A percentile compares a stretch with the other conserved stretches of the same genome.
Conservation (phyloP, 1,140 invertebrate genomes). For the Hirudo medicinalis region DNA sequence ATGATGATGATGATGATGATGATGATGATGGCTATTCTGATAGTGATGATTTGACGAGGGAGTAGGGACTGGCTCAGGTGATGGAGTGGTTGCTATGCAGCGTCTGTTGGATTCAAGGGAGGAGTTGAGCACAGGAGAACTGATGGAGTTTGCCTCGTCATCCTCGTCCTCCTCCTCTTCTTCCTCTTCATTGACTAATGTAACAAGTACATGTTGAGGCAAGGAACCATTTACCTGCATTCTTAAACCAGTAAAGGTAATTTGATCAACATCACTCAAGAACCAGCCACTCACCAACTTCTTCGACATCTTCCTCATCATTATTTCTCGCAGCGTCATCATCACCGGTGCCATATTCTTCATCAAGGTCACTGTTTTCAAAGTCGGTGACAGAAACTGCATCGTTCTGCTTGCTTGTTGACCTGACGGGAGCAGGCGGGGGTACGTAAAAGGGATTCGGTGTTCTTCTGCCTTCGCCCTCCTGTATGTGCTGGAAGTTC, state of each 20-base stretch:
- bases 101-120: too few species aligned
- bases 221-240: not conserved
- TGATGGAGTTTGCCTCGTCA: too few species aligned
- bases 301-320: not conserved
- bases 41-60: too few species aligned
- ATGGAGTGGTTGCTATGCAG: too few species aligned
- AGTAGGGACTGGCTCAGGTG: too few species aligned
- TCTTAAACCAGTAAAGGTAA: not conserved
- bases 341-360: not conserved
- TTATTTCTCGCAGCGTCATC: not conserved
- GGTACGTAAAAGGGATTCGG: slow-evolving; percentile 27
- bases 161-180: too few species aligned
- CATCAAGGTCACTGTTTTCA: slow-evolving; percentile 10
- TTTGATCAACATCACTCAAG: not conserved
- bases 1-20: too few species aligned
- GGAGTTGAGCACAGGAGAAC: too few species aligned
- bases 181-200: too few species aligned
- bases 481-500: slow-evolving; percentile 84
- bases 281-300: not conserved
- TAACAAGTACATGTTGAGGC: not conserved
- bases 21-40: too few species aligned
- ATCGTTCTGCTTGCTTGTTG: slow-evolving; percentile 21
- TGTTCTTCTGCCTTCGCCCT: slow-evolving; percentile 33
- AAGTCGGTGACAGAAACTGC: slow-evolving; percentile 3
- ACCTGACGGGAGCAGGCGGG: slow-evolving; percentile 27